phyloP scores from a whole-genome alignment of 2,113 vertebrate species.

The Morone saxatilis region DNA sequence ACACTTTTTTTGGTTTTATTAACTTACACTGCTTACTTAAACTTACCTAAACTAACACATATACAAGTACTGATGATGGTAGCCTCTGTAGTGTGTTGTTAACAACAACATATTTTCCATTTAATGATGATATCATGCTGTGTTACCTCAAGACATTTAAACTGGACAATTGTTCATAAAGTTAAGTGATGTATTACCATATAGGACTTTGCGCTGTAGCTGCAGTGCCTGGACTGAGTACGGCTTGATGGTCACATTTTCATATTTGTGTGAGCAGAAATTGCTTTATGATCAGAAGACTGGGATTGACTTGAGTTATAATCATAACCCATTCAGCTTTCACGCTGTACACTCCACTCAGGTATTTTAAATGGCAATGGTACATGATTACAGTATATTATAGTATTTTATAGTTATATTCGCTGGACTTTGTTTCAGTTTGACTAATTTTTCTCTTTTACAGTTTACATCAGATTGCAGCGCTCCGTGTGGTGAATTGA shows the following conservation, averaged over 20 bases:
- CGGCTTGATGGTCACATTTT: not conserved
- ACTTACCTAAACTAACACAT: not conserved
- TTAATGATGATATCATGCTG: not conserved
- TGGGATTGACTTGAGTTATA: not conserved
- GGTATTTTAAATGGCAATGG: conserved; percentile 13
- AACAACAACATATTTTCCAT: not conserved
- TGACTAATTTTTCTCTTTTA: not conserved
- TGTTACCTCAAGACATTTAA: not conserved
- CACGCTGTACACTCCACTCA: conserved; percentile 42
- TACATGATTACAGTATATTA: not conserved
- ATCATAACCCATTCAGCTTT: not conserved
- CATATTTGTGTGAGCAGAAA: conserved; percentile 14
- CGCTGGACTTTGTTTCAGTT: not conserved
- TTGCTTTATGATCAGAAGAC: not conserved
- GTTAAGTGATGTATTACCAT: not conserved
- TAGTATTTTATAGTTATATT: not conserved
- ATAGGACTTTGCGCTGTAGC: not conserved
- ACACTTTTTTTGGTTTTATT: not conserved
- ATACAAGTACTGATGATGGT: not conserved
- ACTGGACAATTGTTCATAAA: not conserved
- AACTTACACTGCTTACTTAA: not conserved
- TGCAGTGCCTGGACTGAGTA: not conserved
- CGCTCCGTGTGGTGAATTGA: not conserved
- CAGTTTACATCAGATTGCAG: not conserved
- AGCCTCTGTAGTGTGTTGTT: no score